Conservation (phyloP, 2,888 invertebrate genomes). For the Thecocarcelia acutangulata region DNA sequence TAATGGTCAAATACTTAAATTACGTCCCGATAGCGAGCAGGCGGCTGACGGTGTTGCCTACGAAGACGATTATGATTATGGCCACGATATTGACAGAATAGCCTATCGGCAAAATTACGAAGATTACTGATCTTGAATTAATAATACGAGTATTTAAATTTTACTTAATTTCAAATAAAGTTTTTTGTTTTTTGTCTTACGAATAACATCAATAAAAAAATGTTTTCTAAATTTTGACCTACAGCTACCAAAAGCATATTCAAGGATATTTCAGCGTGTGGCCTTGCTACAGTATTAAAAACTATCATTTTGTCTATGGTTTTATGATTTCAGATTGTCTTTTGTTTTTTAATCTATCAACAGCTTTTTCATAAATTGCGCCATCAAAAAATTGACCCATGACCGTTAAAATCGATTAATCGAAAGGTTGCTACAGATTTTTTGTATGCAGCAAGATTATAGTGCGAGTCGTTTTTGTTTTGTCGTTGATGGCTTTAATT, state of each 20-base stretch:
- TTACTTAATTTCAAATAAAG: constrained; percentile 18
- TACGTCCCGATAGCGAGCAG: constrained; percentile 75
- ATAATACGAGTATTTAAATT: no score
- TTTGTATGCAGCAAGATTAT: not conserved
- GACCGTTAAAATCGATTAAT: constrained; percentile 39
- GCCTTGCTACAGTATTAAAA: not conserved
- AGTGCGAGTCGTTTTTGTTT: no score
- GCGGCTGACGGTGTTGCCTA: constrained; percentile 46
- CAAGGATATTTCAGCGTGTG: constrained; percentile 5
- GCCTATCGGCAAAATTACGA: constrained; percentile 39
- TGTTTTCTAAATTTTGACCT: not conserved
- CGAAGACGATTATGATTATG: constrained; percentile 44
- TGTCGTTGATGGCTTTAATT: no score
- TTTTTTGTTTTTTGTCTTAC: not conserved
- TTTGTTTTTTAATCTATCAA: constrained; percentile 6
- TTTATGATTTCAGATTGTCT: not conserved
- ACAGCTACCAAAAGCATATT: not conserved
- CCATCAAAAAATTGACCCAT: constrained; percentile 26
- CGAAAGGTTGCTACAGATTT: constrained; percentile 32
- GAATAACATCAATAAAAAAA: not conserved
- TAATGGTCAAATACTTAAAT: constrained; percentile 79
- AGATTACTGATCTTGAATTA: constrained; percentile 18
- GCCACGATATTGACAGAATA: constrained; percentile 32
- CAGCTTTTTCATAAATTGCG: constrained; percentile 10
- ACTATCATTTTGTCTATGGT: constrained; percentile 1